A percentile compares a stretch with the other conserved stretches of the same genome.
Evolutionary conservation across 2,113 vertebrate genomes (phyloP).

Genomic region (Prietella phreatophila): DNA sequence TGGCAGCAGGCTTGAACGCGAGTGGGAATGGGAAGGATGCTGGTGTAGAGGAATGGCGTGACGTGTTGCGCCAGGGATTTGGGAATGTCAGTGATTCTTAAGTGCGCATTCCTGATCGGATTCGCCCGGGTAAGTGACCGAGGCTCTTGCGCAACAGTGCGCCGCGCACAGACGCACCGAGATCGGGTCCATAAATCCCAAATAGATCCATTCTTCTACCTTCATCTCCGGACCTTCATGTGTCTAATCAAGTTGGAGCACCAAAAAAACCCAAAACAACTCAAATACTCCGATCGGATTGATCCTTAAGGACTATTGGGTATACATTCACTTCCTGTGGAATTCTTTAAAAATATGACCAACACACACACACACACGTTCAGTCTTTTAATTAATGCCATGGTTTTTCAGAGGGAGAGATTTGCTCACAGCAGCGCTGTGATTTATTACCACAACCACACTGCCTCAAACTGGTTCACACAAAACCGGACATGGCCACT

Average conservation of each 20-base stretch:
- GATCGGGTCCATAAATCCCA: not conserved
- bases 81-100: not conserved
- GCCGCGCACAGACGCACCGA: not conserved
- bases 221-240: not conserved
- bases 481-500: conserved; percentile 8
- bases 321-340: not conserved
- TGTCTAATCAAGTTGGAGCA: not conserved
- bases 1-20: not conserved
- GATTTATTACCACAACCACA: conserved; percentile 10
- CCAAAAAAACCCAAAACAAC: not conserved
- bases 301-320: not conserved
- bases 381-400: not conserved
- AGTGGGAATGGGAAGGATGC: not conserved
- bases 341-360: not conserved
- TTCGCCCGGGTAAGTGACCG: not conserved
- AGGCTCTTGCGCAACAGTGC: conserved; percentile 9
- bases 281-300: too few species aligned
- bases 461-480: conserved; percentile 1
- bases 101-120: not conserved
- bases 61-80: conserved; percentile 6
- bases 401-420: not conserved
- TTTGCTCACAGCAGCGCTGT: not conserved
- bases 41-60: conserved; percentile 9
- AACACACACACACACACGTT: not conserved
- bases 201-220: not conserved